These are phyloP conservation scores for Musca domestica DNA, from an alignment of 1,140 invertebrate species.

Conservation along the genomic window DNA sequence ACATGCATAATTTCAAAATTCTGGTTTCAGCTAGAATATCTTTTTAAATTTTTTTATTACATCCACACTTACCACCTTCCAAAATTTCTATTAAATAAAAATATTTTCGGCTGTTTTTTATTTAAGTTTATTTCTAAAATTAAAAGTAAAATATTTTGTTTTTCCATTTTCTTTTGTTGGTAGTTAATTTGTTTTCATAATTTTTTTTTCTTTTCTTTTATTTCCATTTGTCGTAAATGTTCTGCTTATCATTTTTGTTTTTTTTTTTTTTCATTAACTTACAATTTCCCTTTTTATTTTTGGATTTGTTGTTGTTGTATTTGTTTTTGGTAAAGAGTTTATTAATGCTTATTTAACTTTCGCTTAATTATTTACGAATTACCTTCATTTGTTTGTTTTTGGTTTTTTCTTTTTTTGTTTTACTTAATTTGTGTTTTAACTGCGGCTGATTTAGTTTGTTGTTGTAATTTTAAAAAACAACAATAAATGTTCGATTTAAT, in stretches of 20 bases:
- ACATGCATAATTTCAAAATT: too few species aligned
- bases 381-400: not conserved
- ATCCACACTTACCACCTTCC: too few species aligned
- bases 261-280: not conserved
- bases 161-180: not conserved
- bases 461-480: too few species aligned
- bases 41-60: too few species aligned
- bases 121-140: slow-evolving; percentile 22
- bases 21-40: too few species aligned
- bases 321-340: not conserved
- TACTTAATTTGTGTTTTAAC: slow-evolving; percentile 15
- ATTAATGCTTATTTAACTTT: not conserved
- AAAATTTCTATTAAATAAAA: not conserved
- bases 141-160: slow-evolving; percentile 15
- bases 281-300: not conserved
- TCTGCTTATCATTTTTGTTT: not conserved
- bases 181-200: not conserved
- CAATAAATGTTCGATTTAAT: not conserved
- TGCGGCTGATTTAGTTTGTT: slow-evolving; percentile 12
- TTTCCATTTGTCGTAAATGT: slow-evolving; percentile 1
- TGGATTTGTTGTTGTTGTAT: not conserved
- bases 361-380: not conserved
- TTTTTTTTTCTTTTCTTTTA: not conserved
- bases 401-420: not conserved
- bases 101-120: slow-evolving; percentile 16